These are phyloP conservation scores for Amphiura filiformis DNA, from an alignment of 35 echinoderm and acorn worm genomes.

Conservation along the genomic window DNA sequence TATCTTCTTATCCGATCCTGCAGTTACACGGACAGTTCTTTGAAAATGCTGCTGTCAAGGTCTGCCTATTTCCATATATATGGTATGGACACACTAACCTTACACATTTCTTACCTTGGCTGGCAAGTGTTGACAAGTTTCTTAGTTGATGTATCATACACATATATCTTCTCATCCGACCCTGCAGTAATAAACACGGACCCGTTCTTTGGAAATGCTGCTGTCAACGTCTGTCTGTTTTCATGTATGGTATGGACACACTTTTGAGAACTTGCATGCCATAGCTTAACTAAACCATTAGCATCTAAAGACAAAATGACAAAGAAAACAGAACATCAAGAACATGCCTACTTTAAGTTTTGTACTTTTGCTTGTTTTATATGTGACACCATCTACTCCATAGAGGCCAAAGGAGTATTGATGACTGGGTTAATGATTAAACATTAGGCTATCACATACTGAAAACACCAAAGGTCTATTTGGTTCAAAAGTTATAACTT, in stretches of 20 bases:
- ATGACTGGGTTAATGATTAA: neutral
- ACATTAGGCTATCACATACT: no score
- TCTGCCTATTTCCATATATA: constrained; percentile 83
- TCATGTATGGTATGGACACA: constrained; percentile 93
- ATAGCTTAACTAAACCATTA: constrained; percentile 81
- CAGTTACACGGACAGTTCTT: constrained; percentile 40
- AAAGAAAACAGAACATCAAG: neutral
- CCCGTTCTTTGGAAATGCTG: constrained; percentile 50
- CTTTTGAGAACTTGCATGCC: constrained; percentile 68
- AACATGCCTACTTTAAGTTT: no score
- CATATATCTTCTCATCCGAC: constrained; percentile 71
- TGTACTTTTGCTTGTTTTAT: neutral
- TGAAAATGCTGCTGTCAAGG: constrained; percentile 71
- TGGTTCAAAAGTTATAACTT: constrained; percentile 26
- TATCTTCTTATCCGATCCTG: constrained; percentile 78
- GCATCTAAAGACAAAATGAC: constrained; percentile 65
- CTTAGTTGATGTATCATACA: constrained; percentile 77
- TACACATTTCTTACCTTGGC: constrained; percentile 62
- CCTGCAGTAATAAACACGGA: constrained; percentile 69
- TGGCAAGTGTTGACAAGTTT: constrained; percentile 69
- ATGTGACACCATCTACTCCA: no score
- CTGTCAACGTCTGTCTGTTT: constrained; percentile 76
- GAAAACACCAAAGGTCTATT: no score
- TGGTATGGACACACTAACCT: constrained; percentile 82
- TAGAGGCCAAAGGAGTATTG: neutral